phyloP scores from a whole-genome alignment of 1,140 invertebrate species.

The Zophobas morio region DNA sequence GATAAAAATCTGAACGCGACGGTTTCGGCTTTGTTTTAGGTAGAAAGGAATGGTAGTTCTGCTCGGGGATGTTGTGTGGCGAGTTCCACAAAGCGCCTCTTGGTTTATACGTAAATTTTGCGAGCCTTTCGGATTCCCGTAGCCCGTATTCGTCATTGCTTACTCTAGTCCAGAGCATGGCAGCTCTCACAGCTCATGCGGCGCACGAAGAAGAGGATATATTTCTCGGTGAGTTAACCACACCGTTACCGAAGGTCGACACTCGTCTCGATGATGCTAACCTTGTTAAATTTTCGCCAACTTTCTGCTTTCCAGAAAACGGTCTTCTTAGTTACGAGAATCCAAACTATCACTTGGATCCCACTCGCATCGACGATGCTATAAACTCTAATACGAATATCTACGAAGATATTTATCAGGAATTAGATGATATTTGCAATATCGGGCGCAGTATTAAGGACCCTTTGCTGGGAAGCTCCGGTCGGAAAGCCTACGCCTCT shows the following conservation, averaged over 20 bases:
- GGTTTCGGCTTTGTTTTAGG: constrained; percentile 52
- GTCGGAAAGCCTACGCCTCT: constrained; percentile 75
- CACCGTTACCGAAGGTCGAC: neutral
- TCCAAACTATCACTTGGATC: constrained; percentile 88
- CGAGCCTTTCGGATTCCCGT: constrained; percentile 59
- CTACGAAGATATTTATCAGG: constrained; percentile 75
- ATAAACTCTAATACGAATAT: constrained; percentile 81
- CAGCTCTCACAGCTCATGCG: constrained; percentile 62
- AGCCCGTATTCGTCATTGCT: constrained; percentile 67
- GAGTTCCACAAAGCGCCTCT: constrained; percentile 66
- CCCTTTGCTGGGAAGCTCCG: constrained; percentile 63
- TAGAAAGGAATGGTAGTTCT: constrained; percentile 56
- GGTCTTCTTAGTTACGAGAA: constrained; percentile 89
- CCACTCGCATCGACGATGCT: constrained; percentile 82
- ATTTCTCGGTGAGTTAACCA: constrained; percentile 64
- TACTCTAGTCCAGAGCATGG: constrained; percentile 66
- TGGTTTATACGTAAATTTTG: constrained; percentile 62
- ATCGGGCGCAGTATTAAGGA: constrained; percentile 64
- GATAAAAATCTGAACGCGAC: neutral
- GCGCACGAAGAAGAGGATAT: constrained; percentile 66
- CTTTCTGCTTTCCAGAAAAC: constrained; percentile 79
- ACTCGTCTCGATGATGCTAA: neutral
- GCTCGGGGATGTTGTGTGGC: constrained; percentile 68
- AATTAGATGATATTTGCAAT: constrained; percentile 74
- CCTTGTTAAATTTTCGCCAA: neutral